Base-by-base conservation (phyloP, 1,140 invertebrate species). In the Drosophila sp. region DNA sequence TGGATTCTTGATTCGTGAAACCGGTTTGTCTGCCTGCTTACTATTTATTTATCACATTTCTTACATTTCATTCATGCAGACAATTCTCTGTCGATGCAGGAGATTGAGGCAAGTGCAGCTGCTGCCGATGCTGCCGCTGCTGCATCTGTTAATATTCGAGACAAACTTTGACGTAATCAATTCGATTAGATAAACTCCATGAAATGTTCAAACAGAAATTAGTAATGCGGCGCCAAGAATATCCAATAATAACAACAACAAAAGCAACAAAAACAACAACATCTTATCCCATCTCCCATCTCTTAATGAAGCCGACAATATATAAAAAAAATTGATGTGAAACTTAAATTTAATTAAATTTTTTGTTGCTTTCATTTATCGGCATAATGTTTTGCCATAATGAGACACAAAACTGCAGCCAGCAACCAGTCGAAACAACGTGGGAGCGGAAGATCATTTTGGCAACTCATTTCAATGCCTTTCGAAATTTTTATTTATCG, bases 11-110 rank as follows among this genome's bases (percentile, higher is more conserved):
- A 82, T 87, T 79, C 69, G 54, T 30, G 30, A 47, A 66, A 63
- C 57, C 57, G 66, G 56, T 67, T 44, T 86, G 76, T 30, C 30
- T 33, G 60, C 62, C 69, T 83, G 71, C 80, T 84, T 84, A 80
- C 81, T 84, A 85, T 89, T 86, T 83, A 87, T 89, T 87, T 87
- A 87, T 87, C 83, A 72, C 83, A 79, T 87, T 87, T 87, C 79
- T 81, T 56, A 40, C 65, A 61, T 65, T 80, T 81, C 80, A 83
- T 83, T 81, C 79, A 83, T 81, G 65, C 23, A 17, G 35, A 38
- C 35, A 38, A 38, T 38, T 17, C 17, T 17, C 35, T 5, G 6
- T 1, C 44, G 25, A 8, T 27, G 41, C 38, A 30, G 29, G 17
- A n/a, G 29, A 4, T 8, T 35, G 61, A 56, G 80, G 76, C 77